Evolutionary conservation across 2,888 invertebrate species (phyloP).

Genomic region (Orchestes rusci): DNA sequence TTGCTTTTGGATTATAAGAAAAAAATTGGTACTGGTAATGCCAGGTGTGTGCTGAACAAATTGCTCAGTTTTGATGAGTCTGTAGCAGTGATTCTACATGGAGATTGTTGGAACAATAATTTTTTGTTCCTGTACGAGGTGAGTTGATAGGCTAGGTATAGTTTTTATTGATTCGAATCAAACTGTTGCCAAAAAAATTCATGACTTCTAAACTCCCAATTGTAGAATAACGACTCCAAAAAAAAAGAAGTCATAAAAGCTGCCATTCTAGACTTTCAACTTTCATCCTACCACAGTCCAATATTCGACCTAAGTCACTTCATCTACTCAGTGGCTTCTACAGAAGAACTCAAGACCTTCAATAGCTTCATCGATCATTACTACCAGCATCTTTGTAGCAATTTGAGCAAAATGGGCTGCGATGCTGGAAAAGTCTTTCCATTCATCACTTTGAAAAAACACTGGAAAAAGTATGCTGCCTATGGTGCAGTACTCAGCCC

Average conservation of each 20-base stretch:
- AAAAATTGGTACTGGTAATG: constrained; percentile 10
- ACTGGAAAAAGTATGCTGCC: constrained; percentile 32
- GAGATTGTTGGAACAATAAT: constrained; percentile 23
- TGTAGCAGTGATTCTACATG: constrained; percentile 16
- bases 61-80: constrained; percentile 9
- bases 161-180: neutral
- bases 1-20: constrained; percentile 13
- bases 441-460: constrained; percentile 27
- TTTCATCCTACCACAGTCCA: constrained; percentile 27
- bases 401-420: constrained; percentile 30
- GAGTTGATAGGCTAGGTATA: neutral
- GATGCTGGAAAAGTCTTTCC: constrained; percentile 34
- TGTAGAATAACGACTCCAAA: constrained; percentile 16
- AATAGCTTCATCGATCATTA: constrained; percentile 33
- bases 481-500: constrained; percentile 18
- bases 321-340: constrained; percentile 32
- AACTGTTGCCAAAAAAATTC: too few species aligned
- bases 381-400: constrained; percentile 30
- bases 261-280: constrained; percentile 32
- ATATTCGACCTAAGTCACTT: constrained; percentile 34
- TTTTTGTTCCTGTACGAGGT: constrained; percentile 21
- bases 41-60: constrained; percentile 7
- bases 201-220: constrained; percentile 8
- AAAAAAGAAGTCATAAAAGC: constrained; percentile 22
- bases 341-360: constrained; percentile 29